A percentile compares a stretch with the other conserved stretches of the same genome.
Conservation (phyloP, 2,797 vertebrate genomes). For the Silurus aristotelis region DNA sequence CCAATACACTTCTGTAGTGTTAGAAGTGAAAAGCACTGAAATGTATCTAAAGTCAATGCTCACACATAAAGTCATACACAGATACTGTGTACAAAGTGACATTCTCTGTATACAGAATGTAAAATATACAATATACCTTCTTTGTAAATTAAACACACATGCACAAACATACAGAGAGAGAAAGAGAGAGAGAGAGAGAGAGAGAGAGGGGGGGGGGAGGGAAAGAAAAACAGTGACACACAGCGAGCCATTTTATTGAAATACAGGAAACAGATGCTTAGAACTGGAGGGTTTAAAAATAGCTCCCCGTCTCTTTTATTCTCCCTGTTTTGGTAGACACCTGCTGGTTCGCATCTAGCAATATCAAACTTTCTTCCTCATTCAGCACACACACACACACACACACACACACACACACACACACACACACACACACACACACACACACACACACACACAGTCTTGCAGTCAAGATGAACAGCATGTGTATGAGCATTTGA, state of each 20-base stretch:
- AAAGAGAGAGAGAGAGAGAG: not conserved
- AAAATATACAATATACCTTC: not conserved
- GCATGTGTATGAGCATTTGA: not conserved
- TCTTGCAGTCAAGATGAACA: not conserved
- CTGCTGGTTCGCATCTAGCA: conserved; percentile 16
- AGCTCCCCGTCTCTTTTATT: conserved; percentile 4
- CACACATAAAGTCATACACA: not conserved
- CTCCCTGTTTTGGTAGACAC: conserved; percentile 18
- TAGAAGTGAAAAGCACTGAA: not conserved
- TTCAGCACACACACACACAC: conserved; percentile 3
- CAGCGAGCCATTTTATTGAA: conserved; percentile 36
- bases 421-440: conserved; percentile 14
- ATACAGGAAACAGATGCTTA: conserved; percentile 45
- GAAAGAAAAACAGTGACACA: not conserved
- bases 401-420: conserved; percentile 23
- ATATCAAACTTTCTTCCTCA: conserved; percentile 6
- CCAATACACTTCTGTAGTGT: not conserved
- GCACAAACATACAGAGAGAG: not conserved
- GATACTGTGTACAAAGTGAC: not conserved
- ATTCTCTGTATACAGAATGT: not conserved
- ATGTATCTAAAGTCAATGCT: not conserved
- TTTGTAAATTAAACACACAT: conserved; percentile 12
- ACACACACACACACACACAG: not conserved
- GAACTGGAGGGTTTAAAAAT: conserved; percentile 37
- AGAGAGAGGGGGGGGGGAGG: not conserved